Evolutionary conservation across 2,113 vertebrate species (phyloP), one percentile per base, ranked within the genome.

Genomic region (Pachyramphus minor): DNA sequence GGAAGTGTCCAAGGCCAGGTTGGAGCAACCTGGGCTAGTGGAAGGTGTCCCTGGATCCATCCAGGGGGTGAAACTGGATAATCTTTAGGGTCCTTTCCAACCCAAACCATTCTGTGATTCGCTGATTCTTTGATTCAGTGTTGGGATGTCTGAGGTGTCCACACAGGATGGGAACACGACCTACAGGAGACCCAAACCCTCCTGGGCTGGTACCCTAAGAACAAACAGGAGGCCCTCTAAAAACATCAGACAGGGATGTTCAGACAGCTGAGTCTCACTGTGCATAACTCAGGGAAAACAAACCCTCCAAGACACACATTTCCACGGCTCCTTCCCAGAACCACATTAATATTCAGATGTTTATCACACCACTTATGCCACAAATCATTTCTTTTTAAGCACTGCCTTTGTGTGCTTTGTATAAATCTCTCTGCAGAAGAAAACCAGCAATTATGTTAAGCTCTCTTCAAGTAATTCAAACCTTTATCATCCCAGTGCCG

Each of bases 301-400:
- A 74, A 25, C 2, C 4, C 37, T 53, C 17, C 4, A 17, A 88
- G 58, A 22, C 55, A 63, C 28, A 18, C 7, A 4, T 80, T 74
- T 45, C 4, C 58, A 24, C 5, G 53, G 63, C 41, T 83, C 37
- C 37, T 60, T 25, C 25, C 11, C 87, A 84, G 72, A 63, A 2
- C 21, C 39, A 62, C 47, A 45, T 94, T 60, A 79, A 93, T 89
- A 96, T 93, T 96, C 90, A 91, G 81, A 76, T 73, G 84, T 94
- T 95, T 93, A 76, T 85, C 62, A 39, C 52, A 59, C 64, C 77
- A 60, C 73, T 91, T 68, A 47, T 21, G 33, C 39, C 87, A 78
- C 81, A 75, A 89, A 91, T 84, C 12, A 47, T 20, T 79, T 52
- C 73, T 50, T 90, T 91, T 77, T 63, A 67, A 75, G 39, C 0